Conservation (phyloP, 2,888 invertebrate species). For the Coelogynopora nodosa region DNA sequence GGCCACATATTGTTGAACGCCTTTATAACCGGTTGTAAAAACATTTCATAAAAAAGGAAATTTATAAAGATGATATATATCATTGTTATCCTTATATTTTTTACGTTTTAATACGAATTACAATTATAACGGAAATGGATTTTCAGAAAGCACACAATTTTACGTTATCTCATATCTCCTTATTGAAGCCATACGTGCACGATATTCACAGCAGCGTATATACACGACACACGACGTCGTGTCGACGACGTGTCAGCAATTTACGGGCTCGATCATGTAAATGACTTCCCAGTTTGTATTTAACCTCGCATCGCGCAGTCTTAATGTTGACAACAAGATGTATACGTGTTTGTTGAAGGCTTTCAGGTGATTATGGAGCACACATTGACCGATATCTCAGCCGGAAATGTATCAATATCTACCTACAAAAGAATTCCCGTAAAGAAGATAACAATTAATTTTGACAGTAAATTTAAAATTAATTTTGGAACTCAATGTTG, state of each 20-base stretch:
- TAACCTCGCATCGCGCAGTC: background rate
- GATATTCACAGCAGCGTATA: too few species aligned
- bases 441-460: background rate
- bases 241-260: constrained; percentile 34
- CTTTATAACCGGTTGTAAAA: too few species aligned
- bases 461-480: background rate
- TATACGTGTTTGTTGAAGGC: background rate
- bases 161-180: too few species aligned
- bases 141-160: too few species aligned
- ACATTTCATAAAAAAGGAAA: too few species aligned
- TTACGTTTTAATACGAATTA: too few species aligned
- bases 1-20: too few species aligned
- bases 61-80: too few species aligned
- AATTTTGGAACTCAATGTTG: background rate
- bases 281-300: background rate
- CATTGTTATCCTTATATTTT: too few species aligned
- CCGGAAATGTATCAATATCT: background rate
- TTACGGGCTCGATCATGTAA: constrained; percentile 34
- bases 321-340: background rate
- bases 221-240: too few species aligned
- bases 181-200: too few species aligned
- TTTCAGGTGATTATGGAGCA: background rate
- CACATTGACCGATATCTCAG: background rate
- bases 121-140: too few species aligned
- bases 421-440: background rate